phyloP scores from a whole-genome alignment of 2,888 invertebrate species.

The Andrena bucephala region DNA sequence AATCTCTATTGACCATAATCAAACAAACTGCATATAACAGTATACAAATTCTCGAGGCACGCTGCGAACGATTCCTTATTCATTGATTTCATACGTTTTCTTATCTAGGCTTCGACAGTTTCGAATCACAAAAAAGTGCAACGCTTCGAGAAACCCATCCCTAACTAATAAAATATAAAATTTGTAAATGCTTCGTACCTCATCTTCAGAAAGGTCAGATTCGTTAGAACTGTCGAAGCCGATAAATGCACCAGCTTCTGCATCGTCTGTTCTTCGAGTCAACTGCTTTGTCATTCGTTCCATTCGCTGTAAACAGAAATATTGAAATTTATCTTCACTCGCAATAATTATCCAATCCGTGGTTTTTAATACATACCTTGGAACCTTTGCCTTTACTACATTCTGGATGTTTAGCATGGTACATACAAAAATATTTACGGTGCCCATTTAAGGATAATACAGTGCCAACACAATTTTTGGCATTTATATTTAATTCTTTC shows the following conservation, averaged over 20 bases:
- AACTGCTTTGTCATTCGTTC: constrained; percentile 88
- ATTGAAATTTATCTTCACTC: background rate
- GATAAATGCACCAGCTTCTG: constrained; percentile 94
- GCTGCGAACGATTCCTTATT: no score
- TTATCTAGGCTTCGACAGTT: no score
- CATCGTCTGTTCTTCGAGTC: constrained; percentile 86
- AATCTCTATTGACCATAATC: no score
- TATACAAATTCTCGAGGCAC: no score
- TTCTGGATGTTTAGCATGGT: constrained; percentile 98
- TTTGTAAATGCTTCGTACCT: constrained; percentile 73
- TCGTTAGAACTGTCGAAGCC: constrained; percentile 92
- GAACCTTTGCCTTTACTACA: constrained; percentile 88
- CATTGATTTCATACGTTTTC: no score
- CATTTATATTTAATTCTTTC: constrained; percentile 95
- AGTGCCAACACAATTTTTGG: constrained; percentile 98
- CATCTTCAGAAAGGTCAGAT: constrained; percentile 82
- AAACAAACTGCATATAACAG: no score
- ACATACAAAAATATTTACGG: constrained; percentile 99
- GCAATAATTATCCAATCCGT: background rate
- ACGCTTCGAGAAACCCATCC: no score
- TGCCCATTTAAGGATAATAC: constrained; percentile 98
- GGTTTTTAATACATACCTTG: constrained; percentile 86
- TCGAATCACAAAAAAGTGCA: no score
- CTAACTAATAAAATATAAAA: background rate
- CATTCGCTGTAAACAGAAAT: constrained; percentile 87